Base-by-base conservation (phyloP, 2,888 invertebrate species). In the Drosophila gaucha region DNA sequence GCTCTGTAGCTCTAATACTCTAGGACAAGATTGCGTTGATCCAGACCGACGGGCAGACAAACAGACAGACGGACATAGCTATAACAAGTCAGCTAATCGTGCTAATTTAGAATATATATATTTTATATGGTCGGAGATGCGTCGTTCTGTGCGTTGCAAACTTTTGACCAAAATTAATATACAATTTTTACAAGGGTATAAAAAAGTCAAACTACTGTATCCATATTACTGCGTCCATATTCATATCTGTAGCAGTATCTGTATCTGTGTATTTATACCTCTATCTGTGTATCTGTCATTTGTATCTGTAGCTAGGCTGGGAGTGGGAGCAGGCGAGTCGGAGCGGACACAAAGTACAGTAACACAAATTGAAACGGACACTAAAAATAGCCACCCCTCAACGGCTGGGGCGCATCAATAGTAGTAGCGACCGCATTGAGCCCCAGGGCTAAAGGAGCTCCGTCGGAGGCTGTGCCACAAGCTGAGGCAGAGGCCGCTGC, bases 371-470 rank as follows among this genome's bases (percentile, higher is more conserved):
- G 62, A 68, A 87, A 76, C 83, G 86, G 90, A 80, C 89, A 90
- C 90, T 89, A 89, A 88, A 89, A 89, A 89, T 90, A 89, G 89
- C 82, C 84, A 89, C 89, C 89, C 90, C 87, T 78, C 79, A 44
- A 46, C 86, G 82, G 71, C 80, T 86, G 86, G 73, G 83, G 88
- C 79, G 73, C 86, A 86, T 85, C 86, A 82, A 85, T 76, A 20
- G 30, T 76, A 20, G 30, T 26, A 62, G 43, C 50, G 67, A 28
- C 49, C 57, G 49, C 47, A 47, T 20, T 31, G 28, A 35, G 65
- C 30, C 36, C 31, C 36, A 46, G 41, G 35, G 55, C 57, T 30
- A 18, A 31, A 41, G 52, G 57, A 43, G 52, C 30, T 46, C 5
- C 18, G 43, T 14, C 47, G 31, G 60, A n/a, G 59, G 10, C 46